Percentiles rank a stretch among this genome's conserved stretches.
Conservation (phyloP, 2,888 invertebrate species). For the Drosophila sordidula region DNA sequence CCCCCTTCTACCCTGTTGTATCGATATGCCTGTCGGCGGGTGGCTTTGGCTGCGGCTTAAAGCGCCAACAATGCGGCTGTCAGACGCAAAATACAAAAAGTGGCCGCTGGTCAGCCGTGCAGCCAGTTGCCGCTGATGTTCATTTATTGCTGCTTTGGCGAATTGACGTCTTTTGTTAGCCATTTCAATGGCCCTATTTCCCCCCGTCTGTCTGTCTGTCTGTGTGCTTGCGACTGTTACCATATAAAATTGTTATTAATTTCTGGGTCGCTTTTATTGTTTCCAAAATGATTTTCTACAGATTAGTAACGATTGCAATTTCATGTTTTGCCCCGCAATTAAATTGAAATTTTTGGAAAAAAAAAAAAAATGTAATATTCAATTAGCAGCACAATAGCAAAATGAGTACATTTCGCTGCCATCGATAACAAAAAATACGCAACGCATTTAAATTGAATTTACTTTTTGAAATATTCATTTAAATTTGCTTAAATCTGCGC, state of each 20-base stretch:
- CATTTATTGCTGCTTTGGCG: slow-evolving; percentile 24
- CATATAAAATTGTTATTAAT: slow-evolving; percentile 45
- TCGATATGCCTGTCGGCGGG: slow-evolving; percentile 43
- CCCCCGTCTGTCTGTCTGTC: neutral
- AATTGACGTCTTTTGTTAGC: slow-evolving; percentile 35
- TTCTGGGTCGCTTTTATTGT: slow-evolving; percentile 12
- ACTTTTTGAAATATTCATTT: slow-evolving; percentile 52
- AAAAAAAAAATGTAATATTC: slow-evolving; percentile 43
- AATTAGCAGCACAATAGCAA: slow-evolving; percentile 35
- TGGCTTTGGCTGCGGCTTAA: slow-evolving; percentile 6
- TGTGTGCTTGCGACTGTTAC: neutral
- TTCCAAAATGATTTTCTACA: slow-evolving; percentile 14
- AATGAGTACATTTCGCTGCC: slow-evolving; percentile 15
- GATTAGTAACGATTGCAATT: slow-evolving; percentile 33
- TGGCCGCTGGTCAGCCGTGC: slow-evolving; percentile 31
- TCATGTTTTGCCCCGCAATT: slow-evolving; percentile 30
- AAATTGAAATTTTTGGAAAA: slow-evolving; percentile 42
- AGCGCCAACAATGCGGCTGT: slow-evolving; percentile 37
- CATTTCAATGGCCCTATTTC: slow-evolving; percentile 18
- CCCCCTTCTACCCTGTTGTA: slow-evolving; percentile 6
- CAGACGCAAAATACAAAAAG: slow-evolving; percentile 26
- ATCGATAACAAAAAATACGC: slow-evolving; percentile 38
- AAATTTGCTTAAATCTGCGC: slow-evolving; percentile 55
- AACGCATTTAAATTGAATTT: slow-evolving; percentile 59
- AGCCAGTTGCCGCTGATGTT: slow-evolving; percentile 8